phyloP scores from a whole-genome alignment of 1,140 invertebrate species.

The Pinna nobilis region DNA sequence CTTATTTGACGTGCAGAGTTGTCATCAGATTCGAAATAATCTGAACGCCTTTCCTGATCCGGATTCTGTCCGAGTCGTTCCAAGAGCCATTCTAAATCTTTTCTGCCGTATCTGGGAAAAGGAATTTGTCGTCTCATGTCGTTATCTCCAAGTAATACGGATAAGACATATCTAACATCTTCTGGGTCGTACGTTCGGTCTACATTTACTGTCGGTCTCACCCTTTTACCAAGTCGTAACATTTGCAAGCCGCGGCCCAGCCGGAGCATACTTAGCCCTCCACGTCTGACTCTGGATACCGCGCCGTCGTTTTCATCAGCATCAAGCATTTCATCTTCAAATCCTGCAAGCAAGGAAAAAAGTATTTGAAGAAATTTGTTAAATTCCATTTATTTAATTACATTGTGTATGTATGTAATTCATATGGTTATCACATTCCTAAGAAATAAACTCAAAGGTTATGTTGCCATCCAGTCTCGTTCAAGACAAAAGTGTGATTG shows the following conservation, averaged over 20 bases:
- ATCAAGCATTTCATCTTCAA: constrained; percentile 32
- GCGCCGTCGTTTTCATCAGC: constrained; percentile 11
- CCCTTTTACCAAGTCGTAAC: constrained; percentile 57
- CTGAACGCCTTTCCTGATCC: constrained; percentile 15
- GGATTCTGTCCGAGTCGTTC: constrained; percentile 2
- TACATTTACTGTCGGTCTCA: constrained; percentile 45
- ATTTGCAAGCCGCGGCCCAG: constrained; percentile 64
- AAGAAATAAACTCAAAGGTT: too few relatives aligned
- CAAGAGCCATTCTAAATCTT: constrained; percentile 24
- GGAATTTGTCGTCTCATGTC: constrained; percentile 47
- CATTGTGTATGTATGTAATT: too few relatives aligned
- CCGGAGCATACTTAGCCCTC: constrained; percentile 61
- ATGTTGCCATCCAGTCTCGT: too few relatives aligned
- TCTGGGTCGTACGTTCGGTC: constrained; percentile 24
- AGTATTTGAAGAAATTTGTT: too few relatives aligned
- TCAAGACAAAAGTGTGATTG: too few relatives aligned
- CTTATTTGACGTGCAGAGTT: constrained; percentile 40
- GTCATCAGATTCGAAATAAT: constrained; percentile 37
- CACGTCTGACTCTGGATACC: constrained; percentile 50
- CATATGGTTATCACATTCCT: too few relatives aligned
- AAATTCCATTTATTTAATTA: too few relatives aligned
- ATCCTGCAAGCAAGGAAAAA: constrained; percentile 34
- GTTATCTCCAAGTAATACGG: constrained; percentile 11
- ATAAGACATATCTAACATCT: constrained; percentile 23
- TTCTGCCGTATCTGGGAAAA: constrained; percentile 56